Conservation (phyloP, 2,797 vertebrate genomes). For the Bryconaethiops microstoma region DNA sequence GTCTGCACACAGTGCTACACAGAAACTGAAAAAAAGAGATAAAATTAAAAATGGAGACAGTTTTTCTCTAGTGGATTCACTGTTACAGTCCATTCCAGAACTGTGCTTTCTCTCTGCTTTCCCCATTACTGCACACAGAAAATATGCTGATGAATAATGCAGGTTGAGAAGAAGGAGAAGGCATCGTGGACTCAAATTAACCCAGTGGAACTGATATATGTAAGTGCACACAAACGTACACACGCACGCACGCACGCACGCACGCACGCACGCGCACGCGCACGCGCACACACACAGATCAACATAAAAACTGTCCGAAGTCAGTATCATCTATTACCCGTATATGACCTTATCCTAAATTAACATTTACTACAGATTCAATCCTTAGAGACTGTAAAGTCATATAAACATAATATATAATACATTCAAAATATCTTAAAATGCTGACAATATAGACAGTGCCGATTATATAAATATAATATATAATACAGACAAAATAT, state of each 20-base stretch:
- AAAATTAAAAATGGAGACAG: background rate
- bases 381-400: background rate
- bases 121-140: conserved; percentile 17
- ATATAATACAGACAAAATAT: too few species aligned
- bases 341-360: background rate
- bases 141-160: conserved; percentile 42
- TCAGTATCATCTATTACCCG: background rate
- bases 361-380: background rate
- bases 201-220: conserved; percentile 13
- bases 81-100: background rate
- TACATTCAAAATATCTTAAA: background rate
- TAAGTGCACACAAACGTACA: background rate
- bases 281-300: background rate
- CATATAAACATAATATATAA: background rate
- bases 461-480: too few species aligned
- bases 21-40: background rate
- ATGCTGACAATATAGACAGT: too few species aligned
- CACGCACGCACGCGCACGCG: background rate
- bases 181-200: background rate
- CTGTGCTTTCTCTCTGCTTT: background rate
- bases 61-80: background rate
- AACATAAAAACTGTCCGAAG: background rate
- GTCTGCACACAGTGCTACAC: background rate
- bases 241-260: conserved; percentile 7
- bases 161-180: conserved; percentile 22